Percentiles rank a stretch among this genome's conserved stretches.
These are phyloP conservation scores for Erebia aethiops DNA, from an alignment of 2,888 invertebrate species.

Conservation along the genomic window DNA sequence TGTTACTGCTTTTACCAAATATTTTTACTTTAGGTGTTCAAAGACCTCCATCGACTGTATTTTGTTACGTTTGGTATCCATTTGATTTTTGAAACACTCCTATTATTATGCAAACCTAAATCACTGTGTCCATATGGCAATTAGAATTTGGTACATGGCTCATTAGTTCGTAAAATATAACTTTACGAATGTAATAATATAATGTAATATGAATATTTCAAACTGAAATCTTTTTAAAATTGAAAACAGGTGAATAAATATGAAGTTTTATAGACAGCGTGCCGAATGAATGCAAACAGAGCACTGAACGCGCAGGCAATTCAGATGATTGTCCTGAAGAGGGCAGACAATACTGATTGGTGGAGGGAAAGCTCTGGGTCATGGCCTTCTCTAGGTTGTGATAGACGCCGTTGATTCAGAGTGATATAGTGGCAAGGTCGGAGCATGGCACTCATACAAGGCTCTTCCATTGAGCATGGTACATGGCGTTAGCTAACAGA, in stretches of 20 bases:
- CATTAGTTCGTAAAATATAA: not conserved
- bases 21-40: too few species aligned
- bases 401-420: conserved; percentile 33
- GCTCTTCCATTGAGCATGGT: not conserved
- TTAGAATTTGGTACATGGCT: too few species aligned
- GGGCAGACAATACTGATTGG: conserved; percentile 24
- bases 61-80: too few species aligned
- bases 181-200: not conserved
- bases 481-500: too few species aligned
- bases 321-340: conserved; percentile 26
- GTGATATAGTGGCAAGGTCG: not conserved
- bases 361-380: conserved; percentile 36
- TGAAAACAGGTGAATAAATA: too few species aligned
- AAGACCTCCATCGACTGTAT: too few species aligned
- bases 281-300: conserved; percentile 23
- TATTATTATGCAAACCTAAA: too few species aligned
- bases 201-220: too few species aligned
- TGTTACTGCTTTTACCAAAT: too few species aligned
- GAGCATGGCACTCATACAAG: not conserved
- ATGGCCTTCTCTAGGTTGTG: conserved; percentile 22
- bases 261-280: not conserved
- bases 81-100: too few species aligned
- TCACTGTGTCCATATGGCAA: too few species aligned
- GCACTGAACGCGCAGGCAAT: conserved; percentile 29
- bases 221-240: too few species aligned